Percentiles rank a stretch among this genome's conserved stretches.
phyloP scores from a whole-genome alignment of 1,140 invertebrate genomes.

The Trichonephila inaurata region DNA sequence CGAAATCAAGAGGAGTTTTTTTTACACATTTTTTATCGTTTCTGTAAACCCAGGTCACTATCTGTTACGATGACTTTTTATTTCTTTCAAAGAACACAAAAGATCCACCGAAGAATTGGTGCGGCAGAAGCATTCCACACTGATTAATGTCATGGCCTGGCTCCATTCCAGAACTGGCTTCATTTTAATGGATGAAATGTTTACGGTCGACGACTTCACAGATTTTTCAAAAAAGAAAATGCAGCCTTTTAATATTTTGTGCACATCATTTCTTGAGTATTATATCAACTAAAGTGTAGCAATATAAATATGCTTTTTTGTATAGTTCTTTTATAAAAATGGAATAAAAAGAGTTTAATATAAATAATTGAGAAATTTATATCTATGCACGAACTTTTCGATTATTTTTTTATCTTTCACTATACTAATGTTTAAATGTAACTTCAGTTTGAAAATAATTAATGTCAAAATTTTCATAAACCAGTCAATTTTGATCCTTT shows the following conservation, averaged over 20 bases:
- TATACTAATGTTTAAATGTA: no score
- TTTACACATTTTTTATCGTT: not conserved
- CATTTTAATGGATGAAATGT: not conserved
- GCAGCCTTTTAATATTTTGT: not conserved
- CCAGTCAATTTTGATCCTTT: no score
- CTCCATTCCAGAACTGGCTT: slow-evolving; percentile 8
- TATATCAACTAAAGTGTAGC: not conserved
- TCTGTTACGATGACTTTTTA: not conserved
- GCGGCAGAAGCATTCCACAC: not conserved
- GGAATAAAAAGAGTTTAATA: no score
- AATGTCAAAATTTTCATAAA: no score
- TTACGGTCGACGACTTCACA: not conserved
- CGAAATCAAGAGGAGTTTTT: not conserved
- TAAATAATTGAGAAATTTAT: no score
- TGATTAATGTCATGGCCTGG: slow-evolving; percentile 8
- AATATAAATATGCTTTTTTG: no score
- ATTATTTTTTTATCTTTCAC: no score
- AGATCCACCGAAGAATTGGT: not conserved
- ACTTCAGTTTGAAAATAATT: no score
- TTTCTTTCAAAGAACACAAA: not conserved
- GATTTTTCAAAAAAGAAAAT: not conserved
- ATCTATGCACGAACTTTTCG: no score
- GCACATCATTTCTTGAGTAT: not conserved
- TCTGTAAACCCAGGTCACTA: not conserved
- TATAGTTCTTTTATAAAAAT: no score